Base-by-base conservation (phyloP, 2,113 vertebrate genomes). In the Xyrauchen texanus region DNA sequence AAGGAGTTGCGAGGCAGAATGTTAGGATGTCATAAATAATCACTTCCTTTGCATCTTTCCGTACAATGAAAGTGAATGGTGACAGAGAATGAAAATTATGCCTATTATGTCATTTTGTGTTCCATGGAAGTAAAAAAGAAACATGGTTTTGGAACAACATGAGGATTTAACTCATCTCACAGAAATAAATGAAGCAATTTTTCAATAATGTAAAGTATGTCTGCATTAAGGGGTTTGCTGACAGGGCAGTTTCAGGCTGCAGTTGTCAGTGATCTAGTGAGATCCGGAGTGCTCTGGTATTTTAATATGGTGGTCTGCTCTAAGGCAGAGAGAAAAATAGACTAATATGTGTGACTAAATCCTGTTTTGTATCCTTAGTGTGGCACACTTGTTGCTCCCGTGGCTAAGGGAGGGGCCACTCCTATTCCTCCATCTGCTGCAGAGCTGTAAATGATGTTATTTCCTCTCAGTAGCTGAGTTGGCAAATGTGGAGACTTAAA, bases 361-460 rank as follows among this genome's bases (percentile, higher is more conserved):
- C 10, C 71, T 79, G 81, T 78, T 78, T 81, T 55, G 61, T 71
- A 76, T 78, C 11, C 64, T 77, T 78, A 75, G 72, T 80, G 55
- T 65, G 72, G 77, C 57, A 58, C 62, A 21, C 66, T 67, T 65
- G 74, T 66, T 66, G 61, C 69, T 64, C 67, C 74, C 16, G 42
- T 65, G 85, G 61, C 67, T 83, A 65, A 79, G 80, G 79, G 81
- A 74, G 74, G 77, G 46, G 81, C 74, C 67, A 7, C 47, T 74
- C 67, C 60, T 75, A 82, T 85, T 74, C 53, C 79, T 83, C 85
- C 83, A 81, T 81, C 83, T 85, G 81, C 79, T 81, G 76, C 55
- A 80, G 76, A 71, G 70, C 67, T 46, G 62, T 79, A 80, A 88
- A 68, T 85, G 83, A 86, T 84, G 82, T 86, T 16, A 86, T 85